Evolutionary conservation across 1,140 invertebrate genomes (phyloP), one percentile per base, ranked within the genome.

Genomic region (Leptonema lineaticorne): DNA sequence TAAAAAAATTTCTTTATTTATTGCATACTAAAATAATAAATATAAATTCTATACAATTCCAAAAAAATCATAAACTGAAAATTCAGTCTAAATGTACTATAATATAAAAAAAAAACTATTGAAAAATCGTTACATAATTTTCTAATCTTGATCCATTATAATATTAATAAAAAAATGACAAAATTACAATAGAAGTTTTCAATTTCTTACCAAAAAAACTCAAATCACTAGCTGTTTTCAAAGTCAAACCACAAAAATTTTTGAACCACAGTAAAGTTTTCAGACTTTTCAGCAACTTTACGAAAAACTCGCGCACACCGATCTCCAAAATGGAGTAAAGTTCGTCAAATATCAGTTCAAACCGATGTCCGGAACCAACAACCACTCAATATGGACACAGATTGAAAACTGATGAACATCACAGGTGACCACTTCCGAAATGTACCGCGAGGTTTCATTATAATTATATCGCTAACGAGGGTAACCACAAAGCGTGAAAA

Each of bases 391-490:
- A 11, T 27, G 67, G 45, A 37, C 59, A 56, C 60, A 50, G 60
- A 64, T 69, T 56, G 59, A 48, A 63, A 63, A 69, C 67, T 69
- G 67, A 63, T 69, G 60, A 14, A 53, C 28, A 41, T 57, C 18
- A 26, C 62, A 27, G 27, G 59, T 63, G 67, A n/a, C n/a, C 59
- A 69, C 59, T 63, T 69, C 59, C 59, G 67, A 57, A 69, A 60
- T 57, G 67, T 56, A 48, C 60, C 18, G 53, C 30, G 48, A 46
- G 16, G 18, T 48, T 20, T 27, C 28, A 57, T 63, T 69, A n/a
- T 69, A 41, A 69, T 53, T 29, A 53, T 41, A 57, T 56, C n/a
- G 30, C 14, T 8, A 5, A 2, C 22, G n/a, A 56, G 41, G 60
- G 67, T 69, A 50, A 57, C 67, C 59, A 69, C 29, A 45, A 11